Percentiles rank a stretch among this genome's conserved stretches.
These are phyloP conservation scores for Cerceris rybyensis DNA, from an alignment of 2,888 invertebrate genomes.

Conservation along the genomic window DNA sequence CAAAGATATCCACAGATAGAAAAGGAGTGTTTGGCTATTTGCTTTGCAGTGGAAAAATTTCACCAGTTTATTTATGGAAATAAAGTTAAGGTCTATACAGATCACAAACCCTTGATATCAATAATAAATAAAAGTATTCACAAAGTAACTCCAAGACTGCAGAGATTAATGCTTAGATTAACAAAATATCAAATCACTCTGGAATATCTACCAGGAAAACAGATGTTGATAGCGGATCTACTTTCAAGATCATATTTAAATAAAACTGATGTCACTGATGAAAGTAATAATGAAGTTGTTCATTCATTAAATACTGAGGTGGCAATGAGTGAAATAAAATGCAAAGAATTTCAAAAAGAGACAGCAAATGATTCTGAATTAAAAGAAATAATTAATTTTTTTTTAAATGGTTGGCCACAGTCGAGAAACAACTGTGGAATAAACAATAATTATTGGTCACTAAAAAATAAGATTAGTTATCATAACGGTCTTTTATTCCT, in stretches of 20 bases:
- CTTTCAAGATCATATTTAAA: conserved; percentile 6
- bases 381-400: conserved; percentile 25
- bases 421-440: not conserved
- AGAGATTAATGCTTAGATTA: conserved; percentile 30
- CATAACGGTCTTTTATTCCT: conserved; percentile 5
- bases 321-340: conserved; percentile 22
- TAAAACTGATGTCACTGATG: not conserved
- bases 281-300: not conserved
- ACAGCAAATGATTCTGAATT: conserved; percentile 31
- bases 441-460: not conserved
- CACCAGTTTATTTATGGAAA: conserved; percentile 71
- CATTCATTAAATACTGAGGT: conserved; percentile 10
- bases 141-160: conserved; percentile 67
- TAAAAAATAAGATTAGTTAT: conserved; percentile 4
- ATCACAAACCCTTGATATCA: conserved; percentile 74
- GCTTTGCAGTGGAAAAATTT: conserved; percentile 73
- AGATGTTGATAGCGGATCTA: conserved; percentile 14
- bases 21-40: conserved; percentile 76
- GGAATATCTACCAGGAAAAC: conserved; percentile 1
- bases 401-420: conserved; percentile 52
- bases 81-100: conserved; percentile 64
- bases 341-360: conserved; percentile 26
- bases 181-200: not conserved
- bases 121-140: conserved; percentile 68
- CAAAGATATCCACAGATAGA: conserved; percentile 78